Conservation (phyloP, 2,113 vertebrate species). For the Turnix velox region DNA sequence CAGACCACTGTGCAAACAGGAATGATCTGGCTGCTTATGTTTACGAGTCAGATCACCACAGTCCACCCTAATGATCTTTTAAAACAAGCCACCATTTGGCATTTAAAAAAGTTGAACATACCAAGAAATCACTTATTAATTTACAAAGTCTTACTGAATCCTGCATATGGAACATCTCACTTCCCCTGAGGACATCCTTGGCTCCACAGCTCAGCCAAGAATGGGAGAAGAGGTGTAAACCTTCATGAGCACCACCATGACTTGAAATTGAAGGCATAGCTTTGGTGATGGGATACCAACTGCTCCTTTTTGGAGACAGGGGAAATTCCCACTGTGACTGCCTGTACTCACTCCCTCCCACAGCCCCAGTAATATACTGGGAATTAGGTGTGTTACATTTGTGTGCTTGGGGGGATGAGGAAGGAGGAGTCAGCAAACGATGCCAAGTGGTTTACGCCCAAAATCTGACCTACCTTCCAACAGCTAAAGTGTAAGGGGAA, state of each 20-base stretch:
- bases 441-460: conserved; percentile 47
- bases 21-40: rapidly evolving
- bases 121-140: not conserved
- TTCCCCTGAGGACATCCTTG: not conserved
- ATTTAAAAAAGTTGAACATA: not conserved
- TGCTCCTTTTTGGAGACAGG: not conserved
- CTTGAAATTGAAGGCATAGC: not conserved
- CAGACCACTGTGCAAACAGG: not conserved
- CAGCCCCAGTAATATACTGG: not conserved
- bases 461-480: conserved; percentile 57
- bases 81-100: not conserved
- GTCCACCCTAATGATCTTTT: not conserved
- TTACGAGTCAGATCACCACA: not conserved
- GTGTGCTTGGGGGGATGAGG: not conserved
- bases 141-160: not conserved
- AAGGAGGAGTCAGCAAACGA: conserved; percentile 6
- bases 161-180: not conserved
- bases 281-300: rapidly evolving
- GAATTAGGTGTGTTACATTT: not conserved
- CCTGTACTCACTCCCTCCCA: not conserved
- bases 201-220: not conserved
- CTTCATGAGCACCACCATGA: rapidly evolving
- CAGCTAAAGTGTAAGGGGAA: not conserved
- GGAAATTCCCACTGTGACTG: not conserved
- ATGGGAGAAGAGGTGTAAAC: rapidly evolving